phyloP scores from a whole-genome alignment of 2,888 invertebrate genomes.

The Latrodectus elegans region DNA sequence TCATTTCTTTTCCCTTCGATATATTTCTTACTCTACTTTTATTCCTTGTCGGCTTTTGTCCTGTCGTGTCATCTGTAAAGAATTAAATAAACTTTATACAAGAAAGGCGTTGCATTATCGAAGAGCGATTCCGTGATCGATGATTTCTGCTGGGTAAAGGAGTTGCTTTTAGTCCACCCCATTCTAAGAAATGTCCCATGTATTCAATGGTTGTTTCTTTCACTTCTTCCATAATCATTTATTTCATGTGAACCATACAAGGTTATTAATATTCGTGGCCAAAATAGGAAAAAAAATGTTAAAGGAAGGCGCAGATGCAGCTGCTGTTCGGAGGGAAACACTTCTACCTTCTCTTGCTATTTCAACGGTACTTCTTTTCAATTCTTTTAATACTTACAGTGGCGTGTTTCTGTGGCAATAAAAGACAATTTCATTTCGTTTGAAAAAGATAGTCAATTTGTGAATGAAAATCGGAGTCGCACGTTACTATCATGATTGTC shows the following conservation, averaged over 20 bases:
- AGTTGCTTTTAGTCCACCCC: slow-evolving; percentile 45
- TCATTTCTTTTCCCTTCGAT: neutral
- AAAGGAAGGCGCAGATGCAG: slow-evolving; percentile 8
- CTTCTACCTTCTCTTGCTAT: slow-evolving; percentile 22
- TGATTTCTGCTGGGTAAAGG: slow-evolving; percentile 37
- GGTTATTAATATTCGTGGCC: slow-evolving; percentile 63
- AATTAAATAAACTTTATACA: slow-evolving; percentile 60
- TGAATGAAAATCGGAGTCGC: slow-evolving; percentile 20
- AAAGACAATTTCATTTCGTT: slow-evolving; percentile 27
- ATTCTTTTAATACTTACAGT: slow-evolving; percentile 4
- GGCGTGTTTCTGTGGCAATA: slow-evolving; percentile 12
- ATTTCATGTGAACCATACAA: slow-evolving; percentile 60
- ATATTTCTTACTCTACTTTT: slow-evolving; percentile 39
- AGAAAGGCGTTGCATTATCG: slow-evolving; percentile 57
- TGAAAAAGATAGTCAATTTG: slow-evolving; percentile 9
- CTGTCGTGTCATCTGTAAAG: slow-evolving; percentile 53
- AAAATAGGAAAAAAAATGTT: slow-evolving; percentile 24
- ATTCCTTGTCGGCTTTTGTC: slow-evolving; percentile 41
- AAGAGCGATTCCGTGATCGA: slow-evolving; percentile 45
- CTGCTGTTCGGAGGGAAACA: slow-evolving; percentile 34
- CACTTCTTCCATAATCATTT: slow-evolving; percentile 64
- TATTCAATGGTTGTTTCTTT: slow-evolving; percentile 66
- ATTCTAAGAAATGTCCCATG: slow-evolving; percentile 55
- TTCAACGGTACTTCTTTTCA: slow-evolving; percentile 30
- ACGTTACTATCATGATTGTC: slow-evolving; percentile 12